Evolutionary conservation across 2,797 vertebrate species (phyloP), one percentile per base, ranked within the genome.

Genomic region (Hydrolagus colliei): DNA sequence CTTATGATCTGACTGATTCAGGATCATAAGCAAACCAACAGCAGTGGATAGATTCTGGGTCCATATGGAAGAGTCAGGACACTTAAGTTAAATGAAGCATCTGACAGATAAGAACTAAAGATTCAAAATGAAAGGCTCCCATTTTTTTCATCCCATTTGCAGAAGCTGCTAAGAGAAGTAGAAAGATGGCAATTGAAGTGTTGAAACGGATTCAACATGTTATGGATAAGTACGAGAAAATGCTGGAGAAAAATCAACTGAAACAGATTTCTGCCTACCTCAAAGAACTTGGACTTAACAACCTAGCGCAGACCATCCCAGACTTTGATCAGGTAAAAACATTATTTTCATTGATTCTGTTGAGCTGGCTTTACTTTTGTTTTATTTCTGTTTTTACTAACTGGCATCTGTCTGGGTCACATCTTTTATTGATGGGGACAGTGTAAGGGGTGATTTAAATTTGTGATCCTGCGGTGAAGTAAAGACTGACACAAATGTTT

Each of bases 131-230:
- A 52, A 52, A 52, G 41, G 41, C 41, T 3, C 41, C 41, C 27
- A 59, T 14, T 9, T 41, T 73, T 86, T 71, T 85, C 13, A 6
- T 77, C 71, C 12, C 59, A 85, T 86, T 35, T 86, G 73, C 62
- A 90, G 89, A 86, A n/a, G 73, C 61, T 3, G 12, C 79, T 12
- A 62, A 82, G 63, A 89, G 85, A 88, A 90, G 90, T 87, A 82
- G 89, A 78, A 88, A 20, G 71, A 88, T 89, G 78, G 86, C 89
- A 86, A 89, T 88, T 59, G 86, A 88, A 35, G 73, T 90, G 76
- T 90, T 92, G 90, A 89, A 87, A 87, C 89, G 89, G 86, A 87
- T 90, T 88, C 89, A 91, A 20, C 86, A 87, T 72, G 86, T 91
- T 8, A 76, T 90, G 86, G 88, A 89, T 71, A 91, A 90, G 86